Conservation (phyloP, 2,113 vertebrate genomes). For the Misgurnus mizolepis region DNA sequence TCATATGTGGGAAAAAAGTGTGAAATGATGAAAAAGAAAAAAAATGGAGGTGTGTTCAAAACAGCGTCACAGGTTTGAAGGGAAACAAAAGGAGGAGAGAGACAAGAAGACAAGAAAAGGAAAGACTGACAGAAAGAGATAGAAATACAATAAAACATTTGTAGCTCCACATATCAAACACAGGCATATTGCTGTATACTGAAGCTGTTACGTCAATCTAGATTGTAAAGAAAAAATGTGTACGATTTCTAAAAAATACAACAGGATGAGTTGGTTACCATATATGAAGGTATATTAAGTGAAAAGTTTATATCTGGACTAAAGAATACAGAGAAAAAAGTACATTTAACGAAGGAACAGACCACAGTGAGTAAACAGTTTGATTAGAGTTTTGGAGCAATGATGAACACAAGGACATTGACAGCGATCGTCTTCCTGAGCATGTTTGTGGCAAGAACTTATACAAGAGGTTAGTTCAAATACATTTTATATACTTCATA, state of each 20-base stretch:
- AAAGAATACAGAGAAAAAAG: constrained; percentile 47
- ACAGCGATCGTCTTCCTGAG: constrained; percentile 22
- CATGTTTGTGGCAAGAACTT: constrained; percentile 42
- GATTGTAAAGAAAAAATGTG: background rate
- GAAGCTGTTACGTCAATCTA: background rate
- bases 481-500: background rate
- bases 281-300: background rate
- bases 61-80: constrained; percentile 9
- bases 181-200: background rate
- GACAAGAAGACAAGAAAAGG: background rate
- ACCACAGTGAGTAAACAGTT: constrained; percentile 11
- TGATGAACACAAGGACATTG: constrained; percentile 38
- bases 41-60: constrained; percentile 17
- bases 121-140: background rate
- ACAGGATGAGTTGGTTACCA: background rate
- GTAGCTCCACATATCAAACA: background rate
- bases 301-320: constrained; percentile 46
- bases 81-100: constrained; percentile 25
- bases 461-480: constrained; percentile 59
- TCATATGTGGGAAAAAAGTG: constrained; percentile 35
- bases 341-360: constrained; percentile 45
- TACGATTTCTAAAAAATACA: constrained; percentile 5
- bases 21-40: constrained; percentile 17
- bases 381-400: constrained; percentile 9
- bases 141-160: background rate